phyloP scores from a whole-genome alignment of 2,797 vertebrate species.

The Semaprochilodus insignis region DNA sequence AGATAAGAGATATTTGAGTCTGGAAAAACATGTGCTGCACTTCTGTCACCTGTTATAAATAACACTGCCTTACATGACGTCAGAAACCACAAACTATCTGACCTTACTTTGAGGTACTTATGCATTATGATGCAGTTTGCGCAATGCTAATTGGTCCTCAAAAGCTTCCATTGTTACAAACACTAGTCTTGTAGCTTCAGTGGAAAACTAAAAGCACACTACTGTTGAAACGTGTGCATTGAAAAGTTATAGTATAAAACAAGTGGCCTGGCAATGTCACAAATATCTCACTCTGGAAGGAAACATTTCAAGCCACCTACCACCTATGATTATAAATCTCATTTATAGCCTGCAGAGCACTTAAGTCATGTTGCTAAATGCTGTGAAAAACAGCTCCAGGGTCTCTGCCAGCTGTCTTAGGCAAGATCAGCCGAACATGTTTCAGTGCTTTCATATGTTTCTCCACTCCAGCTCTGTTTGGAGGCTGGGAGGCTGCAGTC shows the following conservation, averaged over 20 bases:
- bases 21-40: too few relatives aligned
- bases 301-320: neutral
- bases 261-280: neutral
- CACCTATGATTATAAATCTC: neutral
- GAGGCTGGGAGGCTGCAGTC: constrained; percentile 40
- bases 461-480: constrained; percentile 41
- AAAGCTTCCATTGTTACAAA: neutral
- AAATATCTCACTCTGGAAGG: neutral
- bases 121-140: too few relatives aligned
- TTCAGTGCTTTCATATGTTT: constrained; percentile 51
- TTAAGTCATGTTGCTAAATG: neutral
- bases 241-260: neutral
- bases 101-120: too few relatives aligned
- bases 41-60: too few relatives aligned
- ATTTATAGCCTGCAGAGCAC: neutral
- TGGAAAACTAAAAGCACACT: neutral
- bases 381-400: constrained; percentile 1
- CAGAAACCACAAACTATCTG: too few relatives aligned
- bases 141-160: neutral
- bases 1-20: too few relatives aligned
- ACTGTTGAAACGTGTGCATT: neutral
- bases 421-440: constrained; percentile 20
- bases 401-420: neutral
- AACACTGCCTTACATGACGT: too few relatives aligned
- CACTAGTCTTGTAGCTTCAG: neutral